Evolutionary conservation across 2,888 invertebrate genomes (phyloP).

Genomic region (Thera britannica): DNA sequence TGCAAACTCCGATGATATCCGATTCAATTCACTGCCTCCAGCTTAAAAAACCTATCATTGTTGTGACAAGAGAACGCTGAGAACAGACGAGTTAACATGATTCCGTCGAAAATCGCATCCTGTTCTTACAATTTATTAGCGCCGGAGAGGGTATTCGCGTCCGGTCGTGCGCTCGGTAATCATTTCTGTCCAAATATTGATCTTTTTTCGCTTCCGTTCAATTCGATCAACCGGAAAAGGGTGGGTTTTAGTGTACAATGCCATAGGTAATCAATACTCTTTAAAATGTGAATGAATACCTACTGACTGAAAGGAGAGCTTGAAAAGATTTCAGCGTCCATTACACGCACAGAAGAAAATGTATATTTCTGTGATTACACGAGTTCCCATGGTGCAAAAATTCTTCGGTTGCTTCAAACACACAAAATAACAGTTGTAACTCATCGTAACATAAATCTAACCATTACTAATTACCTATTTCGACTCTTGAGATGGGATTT

Average conservation of each 20-base stretch:
- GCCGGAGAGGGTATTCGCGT: conserved; percentile 70
- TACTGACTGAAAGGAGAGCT: conserved; percentile 15
- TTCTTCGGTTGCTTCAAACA: too few relatives aligned
- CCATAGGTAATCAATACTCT: conserved; percentile 66
- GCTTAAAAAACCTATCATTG: conserved; percentile 55
- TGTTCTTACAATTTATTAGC: conserved; percentile 76
- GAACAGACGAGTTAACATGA: conserved; percentile 75
- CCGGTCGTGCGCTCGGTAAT: conserved; percentile 72
- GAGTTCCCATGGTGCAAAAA: too few relatives aligned
- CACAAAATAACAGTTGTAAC: too few relatives aligned
- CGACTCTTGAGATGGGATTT: conserved; percentile 19
- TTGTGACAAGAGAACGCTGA: conserved; percentile 73
- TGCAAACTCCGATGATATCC: conserved; percentile 67
- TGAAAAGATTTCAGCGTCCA: background rate
- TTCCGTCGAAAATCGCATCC: conserved; percentile 79
- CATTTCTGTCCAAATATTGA: conserved; percentile 83
- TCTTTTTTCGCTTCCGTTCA: conserved; percentile 76
- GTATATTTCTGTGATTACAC: too few relatives aligned
- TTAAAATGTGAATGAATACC: conserved; percentile 48
- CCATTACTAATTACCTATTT: too few relatives aligned
- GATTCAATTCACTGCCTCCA: conserved; percentile 65
- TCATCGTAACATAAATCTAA: too few relatives aligned
- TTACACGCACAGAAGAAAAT: background rate
- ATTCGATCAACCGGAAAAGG: conserved; percentile 68
- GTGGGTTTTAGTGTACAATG: conserved; percentile 64